These are phyloP conservation scores for Brachypalpus laphriformis DNA, from an alignment of 2,888 invertebrate genomes.

Conservation along the genomic window DNA sequence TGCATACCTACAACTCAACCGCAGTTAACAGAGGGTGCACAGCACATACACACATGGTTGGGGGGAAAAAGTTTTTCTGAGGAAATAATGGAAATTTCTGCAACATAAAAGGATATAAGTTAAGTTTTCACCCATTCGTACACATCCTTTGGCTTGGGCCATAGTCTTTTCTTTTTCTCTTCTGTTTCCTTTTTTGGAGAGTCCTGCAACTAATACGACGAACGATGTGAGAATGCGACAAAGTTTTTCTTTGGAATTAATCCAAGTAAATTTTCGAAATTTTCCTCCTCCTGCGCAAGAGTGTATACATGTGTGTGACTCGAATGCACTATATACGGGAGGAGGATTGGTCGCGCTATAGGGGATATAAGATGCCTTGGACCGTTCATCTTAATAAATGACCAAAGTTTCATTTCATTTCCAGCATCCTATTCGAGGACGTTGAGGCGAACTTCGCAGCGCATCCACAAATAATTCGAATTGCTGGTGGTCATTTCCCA, in stretches of 20 bases:
- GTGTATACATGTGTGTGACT: conserved; percentile 35
- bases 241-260: conserved; percentile 75
- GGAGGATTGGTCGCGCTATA: not conserved
- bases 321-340: conserved; percentile 37
- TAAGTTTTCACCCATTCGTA: conserved; percentile 61
- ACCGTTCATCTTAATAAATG: conserved; percentile 74
- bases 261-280: conserved; percentile 72
- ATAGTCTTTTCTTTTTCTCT: conserved; percentile 21
- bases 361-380: conserved; percentile 66
- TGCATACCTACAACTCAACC: conserved; percentile 63
- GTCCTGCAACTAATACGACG: conserved; percentile 72
- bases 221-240: conserved; percentile 75
- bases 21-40: conserved; percentile 56
- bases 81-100: conserved; percentile 73
- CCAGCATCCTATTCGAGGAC: conserved; percentile 57
- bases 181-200: conserved; percentile 30
- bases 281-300: conserved; percentile 26
- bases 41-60: not conserved
- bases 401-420: conserved; percentile 73
- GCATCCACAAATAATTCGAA: conserved; percentile 73
- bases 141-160: conserved; percentile 48
- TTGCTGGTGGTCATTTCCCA: conserved; percentile 73
- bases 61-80: conserved; percentile 46
- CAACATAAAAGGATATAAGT: conserved; percentile 73
- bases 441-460: conserved; percentile 53